Conservation (phyloP, 92 coral and sea anemone species). For the Epizoanthus stellaris region DNA sequence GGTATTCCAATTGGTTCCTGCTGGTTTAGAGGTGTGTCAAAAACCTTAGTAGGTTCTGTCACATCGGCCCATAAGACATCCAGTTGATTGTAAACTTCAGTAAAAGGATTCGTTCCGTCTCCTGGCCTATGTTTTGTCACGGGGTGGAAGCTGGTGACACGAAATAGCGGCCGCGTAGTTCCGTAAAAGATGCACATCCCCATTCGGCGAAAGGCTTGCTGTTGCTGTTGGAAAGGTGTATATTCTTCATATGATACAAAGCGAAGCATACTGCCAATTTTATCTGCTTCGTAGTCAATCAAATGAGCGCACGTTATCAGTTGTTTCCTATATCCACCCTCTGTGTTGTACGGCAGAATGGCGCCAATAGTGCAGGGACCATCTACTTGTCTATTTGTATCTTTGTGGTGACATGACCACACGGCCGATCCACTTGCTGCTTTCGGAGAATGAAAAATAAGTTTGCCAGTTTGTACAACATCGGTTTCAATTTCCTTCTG, state of each 20-base stretch:
- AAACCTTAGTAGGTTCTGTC: neutral
- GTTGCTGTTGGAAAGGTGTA: no score
- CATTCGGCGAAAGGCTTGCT: neutral
- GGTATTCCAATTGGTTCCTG: neutral
- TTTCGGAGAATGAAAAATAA: neutral
- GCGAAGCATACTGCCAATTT: neutral
- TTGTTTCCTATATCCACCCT: neutral
- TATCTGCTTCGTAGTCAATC: neutral
- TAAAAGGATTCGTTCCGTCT: neutral
- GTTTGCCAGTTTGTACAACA: neutral
- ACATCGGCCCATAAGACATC: slow-evolving; percentile 16
- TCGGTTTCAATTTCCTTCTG: neutral
- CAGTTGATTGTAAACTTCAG: neutral
- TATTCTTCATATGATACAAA: no score
- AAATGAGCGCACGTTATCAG: neutral
- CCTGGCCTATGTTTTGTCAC: neutral
- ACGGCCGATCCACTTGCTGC: neutral
- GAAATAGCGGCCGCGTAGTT: neutral
- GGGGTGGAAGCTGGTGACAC: neutral
- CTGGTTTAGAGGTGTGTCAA: neutral
- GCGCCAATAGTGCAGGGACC: neutral
- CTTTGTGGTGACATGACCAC: no score
- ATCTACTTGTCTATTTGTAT: no score
- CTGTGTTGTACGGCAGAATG: neutral
- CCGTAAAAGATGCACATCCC: no score